Evolutionary conservation across 30 jellyfish, hydroid and myxozoan genomes (phyloP).

Genomic region (Aurelia sp.): DNA sequence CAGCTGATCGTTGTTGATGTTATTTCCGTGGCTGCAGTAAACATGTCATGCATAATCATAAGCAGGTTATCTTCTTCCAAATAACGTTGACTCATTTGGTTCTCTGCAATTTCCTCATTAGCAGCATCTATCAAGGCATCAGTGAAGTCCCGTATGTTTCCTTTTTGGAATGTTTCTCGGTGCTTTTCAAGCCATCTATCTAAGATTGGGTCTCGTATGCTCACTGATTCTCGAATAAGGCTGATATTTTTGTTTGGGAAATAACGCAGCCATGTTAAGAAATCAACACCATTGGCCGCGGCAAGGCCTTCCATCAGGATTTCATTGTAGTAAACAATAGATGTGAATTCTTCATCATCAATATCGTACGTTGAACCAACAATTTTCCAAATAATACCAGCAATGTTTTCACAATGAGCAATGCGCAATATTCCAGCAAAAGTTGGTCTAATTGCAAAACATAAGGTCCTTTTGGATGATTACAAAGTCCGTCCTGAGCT

Average conservation of each 20-base stretch:
- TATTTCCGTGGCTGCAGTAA: constrained; percentile 65
- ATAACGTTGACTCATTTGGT: constrained; percentile 7
- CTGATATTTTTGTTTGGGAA: constrained; percentile 42
- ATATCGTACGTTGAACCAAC: constrained; percentile 26
- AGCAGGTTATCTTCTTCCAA: constrained; percentile 22
- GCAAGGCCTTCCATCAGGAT: constrained; percentile 24
- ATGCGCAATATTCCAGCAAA: no score
- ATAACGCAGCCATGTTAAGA: constrained; percentile 42
- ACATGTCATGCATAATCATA: constrained; percentile 49
- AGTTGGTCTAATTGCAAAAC: no score
- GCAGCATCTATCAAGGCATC: constrained; percentile 56
- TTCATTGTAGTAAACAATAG: constrained; percentile 4
- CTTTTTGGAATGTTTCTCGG: constrained; percentile 39
- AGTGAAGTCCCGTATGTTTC: constrained; percentile 46
- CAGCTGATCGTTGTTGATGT: constrained; percentile 56
- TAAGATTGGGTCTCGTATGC: constrained; percentile 56
- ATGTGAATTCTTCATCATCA: constrained; percentile 36
- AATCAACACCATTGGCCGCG: constrained; percentile 37
- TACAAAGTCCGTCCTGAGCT: no score
- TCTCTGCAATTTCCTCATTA: constrained; percentile 29
- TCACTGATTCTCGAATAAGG: constrained; percentile 13
- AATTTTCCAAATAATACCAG: no score
- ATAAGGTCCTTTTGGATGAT: no score
- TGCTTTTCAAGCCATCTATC: constrained; percentile 38
- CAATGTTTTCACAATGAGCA: no score